Percentiles rank a stretch among this genome's conserved stretches.
Evolutionary conservation across 1,140 invertebrate species (phyloP).

Genomic region (Drosophila bocki): DNA sequence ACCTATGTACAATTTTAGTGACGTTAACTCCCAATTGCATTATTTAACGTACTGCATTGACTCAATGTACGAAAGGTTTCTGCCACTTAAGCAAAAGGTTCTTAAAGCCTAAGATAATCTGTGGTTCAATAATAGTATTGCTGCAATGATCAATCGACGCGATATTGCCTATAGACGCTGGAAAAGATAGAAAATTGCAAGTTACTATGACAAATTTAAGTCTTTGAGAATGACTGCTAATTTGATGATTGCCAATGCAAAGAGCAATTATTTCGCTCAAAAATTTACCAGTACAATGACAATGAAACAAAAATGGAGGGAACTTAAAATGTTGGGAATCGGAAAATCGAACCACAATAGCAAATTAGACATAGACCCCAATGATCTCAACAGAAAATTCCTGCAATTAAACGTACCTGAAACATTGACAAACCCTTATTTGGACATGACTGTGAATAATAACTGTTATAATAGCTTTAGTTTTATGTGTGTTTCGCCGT

Average conservation of each 20-base stretch:
- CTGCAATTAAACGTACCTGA: too few species aligned
- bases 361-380: background rate
- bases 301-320: too few species aligned
- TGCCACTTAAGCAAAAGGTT: too few species aligned
- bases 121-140: background rate
- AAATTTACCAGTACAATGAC: background rate
- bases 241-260: background rate
- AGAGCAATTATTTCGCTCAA: background rate
- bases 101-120: background rate
- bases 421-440: too few species aligned
- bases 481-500: too few species aligned
- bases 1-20: background rate
- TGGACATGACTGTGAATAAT: too few species aligned
- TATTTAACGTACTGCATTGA: background rate
- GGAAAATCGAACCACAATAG: too few species aligned
- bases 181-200: background rate
- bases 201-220: background rate
- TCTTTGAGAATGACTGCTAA: background rate
- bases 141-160: background rate
- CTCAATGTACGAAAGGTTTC: too few species aligned
- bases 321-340: too few species aligned
- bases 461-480: too few species aligned
- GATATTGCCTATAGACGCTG: background rate
- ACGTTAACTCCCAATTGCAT: background rate
- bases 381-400: too few species aligned